phyloP scores from a whole-genome alignment of 2,888 invertebrate genomes.

The Seira sanloemensis region DNA sequence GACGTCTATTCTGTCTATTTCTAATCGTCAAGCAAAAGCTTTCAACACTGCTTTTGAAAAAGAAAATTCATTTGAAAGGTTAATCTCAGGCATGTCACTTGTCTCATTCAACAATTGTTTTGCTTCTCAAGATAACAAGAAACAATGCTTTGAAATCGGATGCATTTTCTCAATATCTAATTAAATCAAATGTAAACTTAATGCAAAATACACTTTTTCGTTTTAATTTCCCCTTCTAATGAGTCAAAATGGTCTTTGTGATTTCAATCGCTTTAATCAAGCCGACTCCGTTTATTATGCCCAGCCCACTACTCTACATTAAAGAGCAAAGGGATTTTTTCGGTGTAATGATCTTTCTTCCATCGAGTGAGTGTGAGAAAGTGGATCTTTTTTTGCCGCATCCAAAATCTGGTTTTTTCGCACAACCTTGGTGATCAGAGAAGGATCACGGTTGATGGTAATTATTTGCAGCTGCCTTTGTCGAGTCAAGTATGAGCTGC shows the following conservation, averaged over 20 bases:
- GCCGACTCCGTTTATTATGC: not conserved
- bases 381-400: too few relatives aligned
- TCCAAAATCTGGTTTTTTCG: slow-evolving; percentile 38
- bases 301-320: slow-evolving; percentile 17
- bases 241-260: not conserved
- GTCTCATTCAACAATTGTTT: slow-evolving; percentile 22
- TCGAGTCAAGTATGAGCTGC: not conserved
- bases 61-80: slow-evolving; percentile 23
- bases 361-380: too few relatives aligned
- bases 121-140: slow-evolving; percentile 14
- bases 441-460: slow-evolving; percentile 10
- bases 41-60: too few relatives aligned
- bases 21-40: too few relatives aligned
- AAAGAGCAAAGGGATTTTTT: slow-evolving; percentile 1
- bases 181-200: not conserved
- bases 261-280: slow-evolving; percentile 12
- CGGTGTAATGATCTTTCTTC: slow-evolving; percentile 1
- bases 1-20: too few relatives aligned
- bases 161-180: not conserved
- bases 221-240: too few relatives aligned
- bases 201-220: slow-evolving; percentile 7
- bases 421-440: too few relatives aligned
- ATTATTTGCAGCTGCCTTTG: slow-evolving; percentile 48
- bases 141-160: not conserved
- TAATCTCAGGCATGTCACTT: slow-evolving; percentile 16